phyloP scores from a whole-genome alignment of 2,888 invertebrate genomes.

The Tiliacea aurago region DNA sequence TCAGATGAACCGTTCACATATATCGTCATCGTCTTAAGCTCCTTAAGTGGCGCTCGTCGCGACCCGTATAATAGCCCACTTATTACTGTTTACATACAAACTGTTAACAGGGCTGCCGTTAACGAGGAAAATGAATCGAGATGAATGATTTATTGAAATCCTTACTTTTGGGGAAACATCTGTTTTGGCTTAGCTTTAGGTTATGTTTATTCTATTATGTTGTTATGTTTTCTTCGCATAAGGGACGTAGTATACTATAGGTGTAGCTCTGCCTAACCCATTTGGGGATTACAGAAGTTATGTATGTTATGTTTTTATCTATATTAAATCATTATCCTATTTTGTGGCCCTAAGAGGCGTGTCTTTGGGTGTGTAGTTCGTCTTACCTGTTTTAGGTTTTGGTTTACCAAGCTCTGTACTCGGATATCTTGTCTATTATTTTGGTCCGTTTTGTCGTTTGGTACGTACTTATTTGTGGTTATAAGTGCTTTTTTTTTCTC shows the following conservation, averaged over 20 bases:
- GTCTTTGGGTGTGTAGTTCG: neutral
- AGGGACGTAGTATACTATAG: too few relatives aligned
- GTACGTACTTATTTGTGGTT: neutral
- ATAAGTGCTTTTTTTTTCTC: neutral
- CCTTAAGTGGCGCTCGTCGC: constrained; percentile 43
- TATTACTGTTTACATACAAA: constrained; percentile 47
- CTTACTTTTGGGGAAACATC: constrained; percentile 11
- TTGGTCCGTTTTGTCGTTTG: neutral
- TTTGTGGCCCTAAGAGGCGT: neutral
- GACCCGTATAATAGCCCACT: constrained; percentile 39
- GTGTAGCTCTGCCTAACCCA: too few relatives aligned
- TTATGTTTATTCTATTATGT: neutral
- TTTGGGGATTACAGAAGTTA: too few relatives aligned
- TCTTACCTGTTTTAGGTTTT: neutral
- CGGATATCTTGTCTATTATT: neutral
- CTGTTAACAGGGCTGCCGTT: constrained; percentile 35
- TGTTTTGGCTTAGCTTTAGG: neutral
- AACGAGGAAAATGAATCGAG: too few relatives aligned
- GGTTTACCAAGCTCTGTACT: neutral
- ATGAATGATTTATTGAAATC: constrained; percentile 23
- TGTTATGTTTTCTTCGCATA: too few relatives aligned
- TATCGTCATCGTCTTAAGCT: constrained; percentile 41
- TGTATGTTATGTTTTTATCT: too few relatives aligned
- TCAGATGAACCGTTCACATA: constrained; percentile 15
- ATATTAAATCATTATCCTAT: neutral